Base-by-base conservation (phyloP, 2,888 invertebrate genomes). In the Diabrotica balteata region DNA sequence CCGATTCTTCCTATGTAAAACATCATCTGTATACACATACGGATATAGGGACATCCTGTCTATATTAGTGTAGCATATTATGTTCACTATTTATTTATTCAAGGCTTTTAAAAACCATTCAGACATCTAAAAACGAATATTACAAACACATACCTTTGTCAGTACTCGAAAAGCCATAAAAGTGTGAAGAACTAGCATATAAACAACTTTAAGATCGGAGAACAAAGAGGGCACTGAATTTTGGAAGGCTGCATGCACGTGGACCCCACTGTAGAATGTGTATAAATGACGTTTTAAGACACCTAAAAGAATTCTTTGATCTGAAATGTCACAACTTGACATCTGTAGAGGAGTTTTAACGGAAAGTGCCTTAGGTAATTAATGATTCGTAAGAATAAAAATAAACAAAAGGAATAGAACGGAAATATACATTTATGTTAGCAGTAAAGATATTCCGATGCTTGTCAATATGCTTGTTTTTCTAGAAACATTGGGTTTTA, bases 161-260 rank as follows among this genome's bases (percentile, higher is more conserved):
- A 43, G 63, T 60, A 72, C 72, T 71, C 65, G 53, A 63, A 49
- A 67, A 70, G 72, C 69, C 63, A 70, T 74, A 74, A 74, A 74
- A 73, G 71, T 69, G 63, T 59, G 65, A 71, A 66, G 51, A 68
- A 63, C 66, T 70, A 63, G 67, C 63, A 65, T 70, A 71, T 76
- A 76, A 76, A 76, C 76, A 75, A 70, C 70, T 72, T 70, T 8
- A 62, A 54, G 62, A 32, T 54, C 32, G 11, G 43, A 60, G 63
- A 71, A 73, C 72, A 74, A 74, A 72, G 74, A 57, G 58, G 63
- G 66, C 66, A 59, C 57, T 64, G 74, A 66, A 54, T 64, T 72
- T 57, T 50, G 62, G 59, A 74, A 76, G 71, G 76, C 76, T 78
- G 78, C 63, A 69, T 69, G 67, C 78, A 78, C 78, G 76, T 78